Base-by-base conservation (phyloP, 2,113 vertebrate species). In the Melierax canorus region DNA sequence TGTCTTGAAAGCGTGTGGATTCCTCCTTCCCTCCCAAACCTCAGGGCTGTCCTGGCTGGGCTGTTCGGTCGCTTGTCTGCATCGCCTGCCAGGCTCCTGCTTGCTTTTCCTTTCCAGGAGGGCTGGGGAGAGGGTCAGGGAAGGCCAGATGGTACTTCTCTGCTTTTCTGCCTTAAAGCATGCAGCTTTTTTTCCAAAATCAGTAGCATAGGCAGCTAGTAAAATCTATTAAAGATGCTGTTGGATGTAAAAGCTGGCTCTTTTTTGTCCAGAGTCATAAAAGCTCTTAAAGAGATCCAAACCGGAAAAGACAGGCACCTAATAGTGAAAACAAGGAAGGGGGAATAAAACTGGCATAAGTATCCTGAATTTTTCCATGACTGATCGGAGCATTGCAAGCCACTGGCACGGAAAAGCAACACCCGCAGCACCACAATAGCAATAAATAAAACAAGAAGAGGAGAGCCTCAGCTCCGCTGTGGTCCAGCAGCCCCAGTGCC, bases 391-490 rank as follows among this genome's bases (percentile, higher is more conserved):
- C 94, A 39, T 74, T 75, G 92, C 78, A 30, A 90, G 87, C 53
- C n/a, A 15, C 92, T 75, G 88, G 97, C 92, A 77, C 11, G 63
- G 94, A 88, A 95, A 92, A 92, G 87, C 78, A 75, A 77, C 73
- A 66, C 62, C 79, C 84, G 24, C 21, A 14, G 67, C 85, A 51
- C 32, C 93, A 94, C 92, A 90, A 90, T 59, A 39, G 7, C 84
- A 30, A 68, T 59, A 45, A 86, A 74, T 59, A 38, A 66, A 46
- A 30, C 16, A 6, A 45, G 51, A 9, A 27, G 79, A 53, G 84
- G 73, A 77, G 86, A 60, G 72, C 36, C 34, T 11, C 39, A 27
- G 94, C 78, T 67, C 53, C 2, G 69, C 73, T 39, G 78, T 29
- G 73, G 39, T 64, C 94, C 96, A 60, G 94, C 76, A 9, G 81